phyloP scores from a whole-genome alignment of 2,797 vertebrate genomes.

The Enteromius radiatus region DNA sequence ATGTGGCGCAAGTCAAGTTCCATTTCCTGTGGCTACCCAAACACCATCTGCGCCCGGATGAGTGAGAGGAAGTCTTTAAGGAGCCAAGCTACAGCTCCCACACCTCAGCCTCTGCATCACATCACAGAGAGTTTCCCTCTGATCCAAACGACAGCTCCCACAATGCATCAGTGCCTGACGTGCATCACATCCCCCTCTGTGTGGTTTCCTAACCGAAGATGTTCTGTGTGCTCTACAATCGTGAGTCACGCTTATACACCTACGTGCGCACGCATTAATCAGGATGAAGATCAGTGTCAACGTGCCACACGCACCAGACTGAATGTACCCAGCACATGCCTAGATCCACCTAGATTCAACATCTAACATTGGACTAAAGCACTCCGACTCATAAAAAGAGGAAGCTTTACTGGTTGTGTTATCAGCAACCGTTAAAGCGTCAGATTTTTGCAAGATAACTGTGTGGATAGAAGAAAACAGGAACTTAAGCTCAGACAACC shows the following conservation, averaged over 20 bases:
- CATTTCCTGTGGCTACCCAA: conserved; percentile 37
- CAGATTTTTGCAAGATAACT: not conserved
- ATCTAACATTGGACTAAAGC: conserved; percentile 21
- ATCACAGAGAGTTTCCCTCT: conserved; percentile 1
- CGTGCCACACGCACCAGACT: conserved; percentile 20
- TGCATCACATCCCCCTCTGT: conserved; percentile 73
- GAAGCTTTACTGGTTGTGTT: not conserved
- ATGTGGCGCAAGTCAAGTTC: conserved; percentile 32
- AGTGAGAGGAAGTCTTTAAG: conserved; percentile 38
- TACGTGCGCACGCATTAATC: conserved; percentile 48
- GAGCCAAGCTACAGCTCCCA: conserved; percentile 41
- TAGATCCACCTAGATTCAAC: not conserved
- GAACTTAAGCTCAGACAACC: not conserved
- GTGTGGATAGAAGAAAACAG: not conserved
- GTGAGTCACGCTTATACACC: conserved; percentile 72
- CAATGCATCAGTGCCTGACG: conserved; percentile 22
- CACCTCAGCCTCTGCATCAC: conserved; percentile 33
- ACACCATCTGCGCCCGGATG: conserved; percentile 13
- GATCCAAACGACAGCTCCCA: conserved; percentile 24
- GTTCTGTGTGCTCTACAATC: conserved; percentile 61
- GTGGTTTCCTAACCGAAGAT: conserved; percentile 67
- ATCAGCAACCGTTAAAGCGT: not conserved
- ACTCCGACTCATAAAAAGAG: not conserved
- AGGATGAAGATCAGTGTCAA: conserved; percentile 27
- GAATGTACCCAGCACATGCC: no score